phyloP scores from a whole-genome alignment of 2,113 vertebrate genomes.

The Zosterops lateralis region DNA sequence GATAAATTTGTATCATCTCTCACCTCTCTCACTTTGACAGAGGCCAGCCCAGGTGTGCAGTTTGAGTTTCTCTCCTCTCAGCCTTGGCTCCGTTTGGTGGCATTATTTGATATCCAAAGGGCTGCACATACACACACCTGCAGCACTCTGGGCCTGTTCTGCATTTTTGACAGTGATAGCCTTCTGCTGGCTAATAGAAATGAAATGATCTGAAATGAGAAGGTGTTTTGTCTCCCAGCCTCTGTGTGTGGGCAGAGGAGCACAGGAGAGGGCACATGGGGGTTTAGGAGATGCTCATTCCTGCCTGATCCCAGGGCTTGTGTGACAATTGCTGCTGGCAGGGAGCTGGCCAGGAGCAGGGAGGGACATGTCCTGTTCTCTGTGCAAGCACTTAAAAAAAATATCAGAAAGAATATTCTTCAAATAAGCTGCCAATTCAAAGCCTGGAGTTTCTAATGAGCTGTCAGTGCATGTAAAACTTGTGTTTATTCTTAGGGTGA shows the following conservation, averaged over 20 bases:
- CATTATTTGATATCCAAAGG: not conserved
- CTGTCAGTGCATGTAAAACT: not conserved
- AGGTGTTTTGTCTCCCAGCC: not conserved
- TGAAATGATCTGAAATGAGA: not conserved
- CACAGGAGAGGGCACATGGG: rapidly evolving
- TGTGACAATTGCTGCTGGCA: not conserved
- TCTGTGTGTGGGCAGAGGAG: not conserved
- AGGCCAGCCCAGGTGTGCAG: not conserved
- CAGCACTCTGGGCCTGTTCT: not conserved
- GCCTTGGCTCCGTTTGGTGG: not conserved
- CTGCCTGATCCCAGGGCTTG: not conserved
- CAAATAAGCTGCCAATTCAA: not conserved
- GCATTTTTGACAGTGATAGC: not conserved
- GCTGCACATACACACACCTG: not conserved
- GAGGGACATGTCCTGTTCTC: not conserved
- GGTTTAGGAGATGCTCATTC: not conserved
- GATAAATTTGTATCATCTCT: not conserved
- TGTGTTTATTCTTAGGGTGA: not conserved
- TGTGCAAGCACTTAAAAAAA: not conserved
- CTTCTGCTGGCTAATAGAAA: not conserved
- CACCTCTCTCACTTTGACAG: not conserved
- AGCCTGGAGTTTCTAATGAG: not conserved
- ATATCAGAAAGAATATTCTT: not conserved
- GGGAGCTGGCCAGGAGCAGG: not conserved
- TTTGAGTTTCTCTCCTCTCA: not conserved